Percentiles rank a stretch among this genome's conserved stretches.
Conservation (phyloP, 2,888 invertebrate species). For the Pterostichus madidus region DNA sequence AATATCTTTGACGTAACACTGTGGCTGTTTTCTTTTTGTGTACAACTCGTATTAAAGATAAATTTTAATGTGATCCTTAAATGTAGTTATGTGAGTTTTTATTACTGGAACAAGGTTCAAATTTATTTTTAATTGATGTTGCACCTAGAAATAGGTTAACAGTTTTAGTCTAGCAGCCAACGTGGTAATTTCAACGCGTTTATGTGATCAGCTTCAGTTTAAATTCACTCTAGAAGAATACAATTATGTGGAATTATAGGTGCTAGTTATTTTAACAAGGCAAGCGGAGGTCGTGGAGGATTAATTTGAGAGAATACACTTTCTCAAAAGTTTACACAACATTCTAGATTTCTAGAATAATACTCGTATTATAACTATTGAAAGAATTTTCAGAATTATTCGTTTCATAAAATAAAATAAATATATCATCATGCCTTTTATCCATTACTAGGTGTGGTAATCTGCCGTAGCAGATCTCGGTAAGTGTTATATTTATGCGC, state of each 20-base stretch:
- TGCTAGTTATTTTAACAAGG: background rate
- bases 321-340: too few species aligned
- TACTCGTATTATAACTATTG: too few species aligned
- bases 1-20: background rate
- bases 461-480: too few species aligned
- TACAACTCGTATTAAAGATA: conserved; percentile 45
- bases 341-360: too few species aligned
- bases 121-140: conserved; percentile 65
- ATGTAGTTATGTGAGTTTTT: conserved; percentile 49
- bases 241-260: conserved; percentile 14
- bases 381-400: too few species aligned
- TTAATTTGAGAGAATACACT: too few species aligned
- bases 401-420: too few species aligned
- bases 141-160: conserved; percentile 57
- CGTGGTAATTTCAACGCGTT: conserved; percentile 45
- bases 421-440: too few species aligned
- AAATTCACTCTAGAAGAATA: conserved; percentile 22
- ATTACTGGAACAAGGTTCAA: conserved; percentile 60
- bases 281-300: background rate
- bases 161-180: conserved; percentile 12
- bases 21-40: conserved; percentile 4
- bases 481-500: too few species aligned
- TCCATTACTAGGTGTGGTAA: too few species aligned
- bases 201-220: conserved; percentile 24
- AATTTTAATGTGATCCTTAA: conserved; percentile 34